Evolutionary conservation across 2,797 vertebrate genomes (phyloP).

Genomic region (Rousettus madagascariensis): DNA sequence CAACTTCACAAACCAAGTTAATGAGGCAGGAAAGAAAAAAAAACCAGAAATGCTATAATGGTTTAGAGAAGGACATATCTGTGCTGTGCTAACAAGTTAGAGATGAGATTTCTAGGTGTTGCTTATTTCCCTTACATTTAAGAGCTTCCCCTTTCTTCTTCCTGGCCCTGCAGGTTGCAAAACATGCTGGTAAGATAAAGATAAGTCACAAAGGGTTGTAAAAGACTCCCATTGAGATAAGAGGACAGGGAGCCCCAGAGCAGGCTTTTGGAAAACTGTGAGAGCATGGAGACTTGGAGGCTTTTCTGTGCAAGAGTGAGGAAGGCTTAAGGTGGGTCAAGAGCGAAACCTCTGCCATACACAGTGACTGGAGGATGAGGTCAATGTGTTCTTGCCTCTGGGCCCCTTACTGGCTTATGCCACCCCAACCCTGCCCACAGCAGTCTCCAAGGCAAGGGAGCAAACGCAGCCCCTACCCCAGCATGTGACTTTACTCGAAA

Average conservation of each 20-base stretch:
- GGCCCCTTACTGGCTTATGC: background rate
- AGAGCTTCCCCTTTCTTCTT: background rate
- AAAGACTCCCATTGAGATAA: background rate
- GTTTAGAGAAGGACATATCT: background rate
- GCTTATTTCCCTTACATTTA: background rate
- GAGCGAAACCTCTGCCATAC: background rate
- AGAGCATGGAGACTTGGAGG: background rate
- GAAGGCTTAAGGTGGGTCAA: background rate
- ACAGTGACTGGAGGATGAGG: background rate
- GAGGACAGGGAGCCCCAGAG: background rate
- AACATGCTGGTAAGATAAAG: background rate
- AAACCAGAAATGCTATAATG: background rate
- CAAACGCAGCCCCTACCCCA: background rate
- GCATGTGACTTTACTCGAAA: background rate
- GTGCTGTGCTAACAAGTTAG: background rate
- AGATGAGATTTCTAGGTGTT: background rate
- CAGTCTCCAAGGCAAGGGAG: background rate
- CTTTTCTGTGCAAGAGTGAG: background rate
- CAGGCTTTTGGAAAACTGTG: background rate
- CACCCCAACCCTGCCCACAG: background rate
- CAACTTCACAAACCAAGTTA: slow-evolving; percentile 12
- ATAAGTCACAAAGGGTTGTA: background rate
- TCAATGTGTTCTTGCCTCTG: background rate
- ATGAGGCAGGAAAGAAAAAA: background rate
- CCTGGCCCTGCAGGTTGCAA: background rate